Base-by-base conservation (phyloP, 2,797 vertebrate genomes). In the Danio choprae region DNA sequence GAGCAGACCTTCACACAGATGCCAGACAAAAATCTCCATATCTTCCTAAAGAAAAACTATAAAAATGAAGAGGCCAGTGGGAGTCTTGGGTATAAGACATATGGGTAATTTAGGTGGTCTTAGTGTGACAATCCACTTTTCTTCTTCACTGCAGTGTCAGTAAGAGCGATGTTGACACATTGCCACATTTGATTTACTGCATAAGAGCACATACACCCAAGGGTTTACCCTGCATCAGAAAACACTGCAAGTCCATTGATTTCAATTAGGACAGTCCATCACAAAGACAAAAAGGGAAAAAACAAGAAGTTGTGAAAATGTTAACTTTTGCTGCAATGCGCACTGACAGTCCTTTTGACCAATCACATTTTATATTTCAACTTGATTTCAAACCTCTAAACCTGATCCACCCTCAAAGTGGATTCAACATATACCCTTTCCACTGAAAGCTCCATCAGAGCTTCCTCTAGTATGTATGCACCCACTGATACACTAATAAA, bases 141-240 rank as follows among this genome's bases (percentile, higher is more conserved):
- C 10, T 50, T 73, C 67, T 81, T 46, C 41, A 56, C 16, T 65
- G 40, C 20, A 0, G 4, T 73, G 41, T 36, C 46, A 16, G 22
- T 44, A 56, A 55, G 15, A 36, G 29, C 73, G 18, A 36, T 62
- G 38, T 46, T 11, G 4, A 69, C 18, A 29, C 70, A 50, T 41
- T 59, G 60, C 18, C 22, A 41, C n/a, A 62, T 65, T 70, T 63
- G 6, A 82, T 41, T 58, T 81, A 16, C n/a, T 72, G 36, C 43
- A 75, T 53, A 48, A 46, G 53, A 7, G 5, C 10, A 3, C 40
- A 20, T 55, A 41, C 55, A 70, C 16, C 0, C 22, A 11, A 18
- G 20, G 12, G 63, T 67, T 44, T 67, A 67, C 9, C 41, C 43
- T 46, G 43, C 18, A 11, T 22, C 56, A 53, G 29, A 41, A 29